Percentiles rank a stretch among this genome's conserved stretches.
Evolutionary conservation across 2,113 vertebrate genomes (phyloP).

Genomic region (Oxyruncus cristatus): DNA sequence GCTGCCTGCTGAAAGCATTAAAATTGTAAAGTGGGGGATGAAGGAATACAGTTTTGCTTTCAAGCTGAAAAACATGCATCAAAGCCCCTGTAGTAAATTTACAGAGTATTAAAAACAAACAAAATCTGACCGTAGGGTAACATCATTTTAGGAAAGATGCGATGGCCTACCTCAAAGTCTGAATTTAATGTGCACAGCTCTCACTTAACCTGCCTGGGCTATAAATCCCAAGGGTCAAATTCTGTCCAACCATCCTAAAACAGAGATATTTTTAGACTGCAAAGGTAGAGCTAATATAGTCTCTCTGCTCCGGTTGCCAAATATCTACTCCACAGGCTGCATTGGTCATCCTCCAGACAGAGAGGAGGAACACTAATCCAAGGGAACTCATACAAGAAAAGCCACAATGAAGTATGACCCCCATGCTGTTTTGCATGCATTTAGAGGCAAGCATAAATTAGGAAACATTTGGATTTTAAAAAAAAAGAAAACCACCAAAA

Average conservation of each 20-base stretch:
- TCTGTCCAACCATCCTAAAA: neutral
- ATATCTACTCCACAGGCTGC: neutral
- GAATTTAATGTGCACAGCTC: slow-evolving; percentile 2
- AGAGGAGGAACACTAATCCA: fast-evolving
- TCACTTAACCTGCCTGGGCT: slow-evolving; percentile 22
- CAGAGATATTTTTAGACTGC: neutral
- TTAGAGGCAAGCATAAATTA: neutral
- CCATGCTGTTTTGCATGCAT: neutral
- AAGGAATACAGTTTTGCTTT: slow-evolving; percentile 42
- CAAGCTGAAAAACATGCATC: slow-evolving; percentile 57
- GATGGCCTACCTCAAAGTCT: slow-evolving; percentile 27
- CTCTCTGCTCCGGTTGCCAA: neutral
- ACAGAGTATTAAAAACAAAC: slow-evolving; percentile 52
- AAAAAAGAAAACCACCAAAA: neutral
- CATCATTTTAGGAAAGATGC: slow-evolving; percentile 22
- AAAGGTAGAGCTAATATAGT: neutral
- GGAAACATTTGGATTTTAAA: neutral
- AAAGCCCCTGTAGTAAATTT: slow-evolving; percentile 47
- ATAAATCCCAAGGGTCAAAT: slow-evolving; percentile 17
- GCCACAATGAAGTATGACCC: neutral
- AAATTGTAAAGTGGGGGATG: slow-evolving; percentile 19
- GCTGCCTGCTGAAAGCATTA: slow-evolving; percentile 56
- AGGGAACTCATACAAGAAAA: neutral
- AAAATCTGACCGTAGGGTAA: slow-evolving; percentile 49
- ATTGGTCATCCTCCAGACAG: neutral